Conservation (phyloP, 2,888 invertebrate genomes). For the Melanostoma mellinum region DNA sequence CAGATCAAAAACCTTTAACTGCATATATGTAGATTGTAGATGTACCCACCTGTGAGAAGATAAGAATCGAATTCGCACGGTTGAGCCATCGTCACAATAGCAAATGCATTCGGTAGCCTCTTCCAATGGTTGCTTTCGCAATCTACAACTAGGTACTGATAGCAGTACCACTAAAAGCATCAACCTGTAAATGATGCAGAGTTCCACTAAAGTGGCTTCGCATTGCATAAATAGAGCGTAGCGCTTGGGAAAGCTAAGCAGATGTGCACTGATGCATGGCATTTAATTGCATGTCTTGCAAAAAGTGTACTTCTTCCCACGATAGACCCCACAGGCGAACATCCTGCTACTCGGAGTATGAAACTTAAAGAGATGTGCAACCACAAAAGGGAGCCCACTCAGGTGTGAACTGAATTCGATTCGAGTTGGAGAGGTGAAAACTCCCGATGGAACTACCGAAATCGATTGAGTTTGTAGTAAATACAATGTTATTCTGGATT, state of each 20-base stretch:
- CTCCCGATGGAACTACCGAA: neutral
- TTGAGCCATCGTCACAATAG: constrained; percentile 31
- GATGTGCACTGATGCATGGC: constrained; percentile 53
- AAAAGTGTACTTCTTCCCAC: constrained; percentile 57
- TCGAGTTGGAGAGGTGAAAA: constrained; percentile 24
- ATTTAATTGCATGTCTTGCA: constrained; percentile 36
- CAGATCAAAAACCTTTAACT: too few relatives aligned
- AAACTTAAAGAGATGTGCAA: constrained; percentile 20
- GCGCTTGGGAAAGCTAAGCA: constrained; percentile 54
- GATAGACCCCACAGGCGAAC: constrained; percentile 36
- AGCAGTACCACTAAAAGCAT: constrained; percentile 15
- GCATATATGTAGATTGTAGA: too few relatives aligned
- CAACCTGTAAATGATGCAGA: constrained; percentile 61
- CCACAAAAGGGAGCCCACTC: constrained; percentile 52
- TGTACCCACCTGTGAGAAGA: neutral
- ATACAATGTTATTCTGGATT: constrained; percentile 33
- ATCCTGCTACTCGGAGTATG: constrained; percentile 13
- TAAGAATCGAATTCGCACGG: constrained; percentile 58
- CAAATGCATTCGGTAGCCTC: constrained; percentile 11
- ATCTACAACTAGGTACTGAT: constrained; percentile 20
- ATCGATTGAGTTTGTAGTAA: constrained; percentile 33
- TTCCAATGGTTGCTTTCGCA: neutral
- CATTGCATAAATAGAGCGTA: constrained; percentile 62
- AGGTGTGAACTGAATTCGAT: constrained; percentile 66
- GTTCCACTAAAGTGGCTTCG: constrained; percentile 65